Conservation (phyloP, 2,113 vertebrate species). For the Pteronura brasiliensis region DNA sequence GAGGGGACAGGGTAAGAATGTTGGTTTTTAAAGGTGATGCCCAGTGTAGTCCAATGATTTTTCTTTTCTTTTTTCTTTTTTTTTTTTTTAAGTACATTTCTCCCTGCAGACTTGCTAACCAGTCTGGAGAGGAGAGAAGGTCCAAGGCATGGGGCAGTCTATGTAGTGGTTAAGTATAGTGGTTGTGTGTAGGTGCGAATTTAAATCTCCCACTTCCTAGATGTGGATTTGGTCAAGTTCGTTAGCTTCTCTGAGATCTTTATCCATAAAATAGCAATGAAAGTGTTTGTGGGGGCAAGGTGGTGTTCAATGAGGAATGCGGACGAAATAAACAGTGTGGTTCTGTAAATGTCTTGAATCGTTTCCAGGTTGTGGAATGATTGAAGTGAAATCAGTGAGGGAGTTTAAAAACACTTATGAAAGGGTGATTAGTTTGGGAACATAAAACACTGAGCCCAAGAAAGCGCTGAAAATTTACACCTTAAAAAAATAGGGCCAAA, state of each 20-base stretch:
- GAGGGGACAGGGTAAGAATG: neutral
- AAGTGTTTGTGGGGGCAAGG: neutral
- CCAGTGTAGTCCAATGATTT: neutral
- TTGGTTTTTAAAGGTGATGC: neutral
- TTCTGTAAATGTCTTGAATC: neutral
- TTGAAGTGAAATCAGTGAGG: neutral
- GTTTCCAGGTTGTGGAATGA: neutral
- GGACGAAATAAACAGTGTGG: neutral
- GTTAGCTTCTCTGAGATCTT: neutral
- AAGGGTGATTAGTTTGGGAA: neutral
- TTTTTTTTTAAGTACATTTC: neutral
- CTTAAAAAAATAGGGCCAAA: neutral
- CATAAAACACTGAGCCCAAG: neutral
- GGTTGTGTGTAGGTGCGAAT: neutral
- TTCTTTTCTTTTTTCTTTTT: neutral
- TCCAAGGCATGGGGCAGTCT: neutral
- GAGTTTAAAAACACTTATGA: neutral
- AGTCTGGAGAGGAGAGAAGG: neutral
- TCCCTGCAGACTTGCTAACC: neutral
- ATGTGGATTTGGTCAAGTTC: neutral
- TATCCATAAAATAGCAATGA: neutral
- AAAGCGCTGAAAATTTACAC: neutral
- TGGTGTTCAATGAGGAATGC: neutral
- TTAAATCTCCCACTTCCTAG: neutral
- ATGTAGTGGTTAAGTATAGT: neutral